Conservation (phyloP, 1,140 invertebrate species). For the Vollenhovia emeryi region DNA sequence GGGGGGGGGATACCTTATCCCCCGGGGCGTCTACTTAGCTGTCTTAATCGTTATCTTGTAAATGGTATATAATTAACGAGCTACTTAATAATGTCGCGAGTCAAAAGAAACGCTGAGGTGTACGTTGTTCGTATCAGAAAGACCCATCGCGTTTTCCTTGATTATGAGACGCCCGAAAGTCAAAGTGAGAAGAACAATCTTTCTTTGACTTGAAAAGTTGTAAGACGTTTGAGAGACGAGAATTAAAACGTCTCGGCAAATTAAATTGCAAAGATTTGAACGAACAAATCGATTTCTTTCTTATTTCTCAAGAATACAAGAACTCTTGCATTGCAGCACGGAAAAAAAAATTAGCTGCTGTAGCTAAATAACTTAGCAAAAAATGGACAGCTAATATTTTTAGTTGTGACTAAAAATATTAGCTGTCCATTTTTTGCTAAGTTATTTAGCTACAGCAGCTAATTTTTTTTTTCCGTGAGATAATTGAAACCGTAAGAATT, state of each 20-base stretch:
- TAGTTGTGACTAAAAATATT: too few species aligned
- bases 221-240: not conserved
- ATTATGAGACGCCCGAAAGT: not conserved
- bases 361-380: too few species aligned
- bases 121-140: not conserved
- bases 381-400: too few species aligned
- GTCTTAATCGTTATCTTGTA: conserved; percentile 26
- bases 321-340: too few species aligned
- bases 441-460: too few species aligned
- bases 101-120: conserved; percentile 24
- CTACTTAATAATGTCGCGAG: conserved; percentile 35
- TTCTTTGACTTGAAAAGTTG: conserved; percentile 11
- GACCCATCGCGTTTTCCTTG: not conserved
- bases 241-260: conserved; percentile 1
- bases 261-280: not conserved
- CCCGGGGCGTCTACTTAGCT: not conserved
- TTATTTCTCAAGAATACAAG: not conserved
- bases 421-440: too few species aligned
- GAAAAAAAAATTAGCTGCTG: too few species aligned
- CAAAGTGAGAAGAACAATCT: not conserved
- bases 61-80: conserved; percentile 49
- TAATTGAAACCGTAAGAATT: not conserved
- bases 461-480: too few species aligned
- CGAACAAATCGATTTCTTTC: not conserved
- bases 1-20: not conserved